Evolutionary conservation across 2,888 invertebrate species (phyloP), one percentile per base, ranked within the genome.

Genomic region (Nebria salina): DNA sequence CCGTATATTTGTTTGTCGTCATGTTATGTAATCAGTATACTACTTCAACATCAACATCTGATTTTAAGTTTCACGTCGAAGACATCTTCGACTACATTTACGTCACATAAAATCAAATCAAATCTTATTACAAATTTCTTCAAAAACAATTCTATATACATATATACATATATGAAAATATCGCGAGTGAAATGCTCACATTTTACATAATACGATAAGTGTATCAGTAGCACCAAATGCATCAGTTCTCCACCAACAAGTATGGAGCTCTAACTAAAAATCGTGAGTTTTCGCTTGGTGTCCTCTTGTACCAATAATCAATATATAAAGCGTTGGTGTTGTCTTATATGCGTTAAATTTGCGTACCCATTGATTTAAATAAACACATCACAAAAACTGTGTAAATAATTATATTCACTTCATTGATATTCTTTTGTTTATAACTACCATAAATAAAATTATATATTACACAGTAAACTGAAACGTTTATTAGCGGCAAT

Each of bases 11-110:
- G 54, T 54, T 65, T 76, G 54, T 76, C 81, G 75, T 81, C 79
- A 79, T 79, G 79, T 79, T 73, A 76, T 76, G 76, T 77, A 81
- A 81, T 54, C 54, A 54, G 13, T 13, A 54, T 54, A 54, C 54
- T 6, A 34, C 4, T 34, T 20, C 20, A 20, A 34, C 34, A 5
- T 4, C 34, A 34, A 34, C 34, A 5, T 34, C 34, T 2, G 5
- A 34, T 54, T 54, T 54, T 54, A 8, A 54, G 8, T 54, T 54
- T 3, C 54, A 2, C 7, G 2, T 54, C 54, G 54, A 54, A 54
- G 34, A 34, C 34, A 5, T 34, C 34, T 34, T 34, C 5, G 34
- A 34, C 34, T 4, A 34, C 5, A 34, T 34, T 5, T 5, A 34
- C 34, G 34, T 34, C 4, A 34, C 34, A 34, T 34, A 34, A 34